Base-by-base conservation (phyloP, 1,140 invertebrate species). In the Penaeus vannamei region DNA sequence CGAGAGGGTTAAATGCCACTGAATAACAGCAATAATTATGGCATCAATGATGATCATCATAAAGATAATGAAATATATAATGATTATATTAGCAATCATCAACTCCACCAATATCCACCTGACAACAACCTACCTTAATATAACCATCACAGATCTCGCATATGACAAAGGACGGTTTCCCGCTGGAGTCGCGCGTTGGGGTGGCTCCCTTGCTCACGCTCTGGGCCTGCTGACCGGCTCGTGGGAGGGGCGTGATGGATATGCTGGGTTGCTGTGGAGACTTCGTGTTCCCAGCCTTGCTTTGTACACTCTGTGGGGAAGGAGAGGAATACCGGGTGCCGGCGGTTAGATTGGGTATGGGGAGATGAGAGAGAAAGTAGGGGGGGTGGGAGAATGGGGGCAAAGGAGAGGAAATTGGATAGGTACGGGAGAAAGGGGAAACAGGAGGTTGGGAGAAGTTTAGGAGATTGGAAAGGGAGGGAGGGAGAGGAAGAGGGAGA, bases 61-160 rank as follows among this genome's bases (percentile, higher is more conserved):
- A 0, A 53, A 53, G 53, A 53, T 17, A 17, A 53, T 53, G 53
- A 53, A 14, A 17, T 10, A 14, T 53, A 12, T 1, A 5, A 17
- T 53, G 46, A 53, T 14, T 14, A 53, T 53, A 53, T 14, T 10
- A 17, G 14, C 12, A 12, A 53, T 10, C 12, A 10, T 53, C 4
- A 42, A 42, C 36, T 2, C 4, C 36, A 0, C 36, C 36, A 5
- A 42, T 5, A 42, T 42, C 36, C 62, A n/a, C 26, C 14, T 4
- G 32, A 36, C 60, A 22, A 7, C 12, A 2, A 29, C 91, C 91
- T 92, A 95, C 95, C 94, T 98, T 98, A 85, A 98, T 98, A 92
- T 98, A 98, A 66, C 97, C 97, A 93, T 98, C 97, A 93, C 97
- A 98, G 91, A 98, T 98, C 94, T 98, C 97, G 93, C 97, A 98